These are phyloP conservation scores for Chrosomus eos DNA, from an alignment of 2,797 vertebrate species.

Conservation along the genomic window DNA sequence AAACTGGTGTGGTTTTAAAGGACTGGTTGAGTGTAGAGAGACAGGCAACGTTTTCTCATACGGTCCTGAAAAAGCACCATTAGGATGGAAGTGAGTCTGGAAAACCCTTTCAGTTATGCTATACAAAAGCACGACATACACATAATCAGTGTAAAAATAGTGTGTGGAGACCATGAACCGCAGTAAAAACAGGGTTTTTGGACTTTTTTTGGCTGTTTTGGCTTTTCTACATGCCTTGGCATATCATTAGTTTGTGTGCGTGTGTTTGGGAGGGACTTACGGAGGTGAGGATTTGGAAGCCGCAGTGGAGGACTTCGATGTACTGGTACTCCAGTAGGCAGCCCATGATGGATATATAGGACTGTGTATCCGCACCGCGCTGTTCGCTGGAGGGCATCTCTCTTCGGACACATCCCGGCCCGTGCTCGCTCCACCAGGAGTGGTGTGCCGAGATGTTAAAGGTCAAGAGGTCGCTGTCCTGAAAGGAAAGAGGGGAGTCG, in stretches of 20 bases:
- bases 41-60: neutral
- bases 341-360: slow-evolving; percentile 85
- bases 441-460: slow-evolving; percentile 90
- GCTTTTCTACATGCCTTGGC: neutral
- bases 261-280: slow-evolving; percentile 75
- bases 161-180: neutral
- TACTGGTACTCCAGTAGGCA: slow-evolving; percentile 87
- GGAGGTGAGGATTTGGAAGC: slow-evolving; percentile 85
- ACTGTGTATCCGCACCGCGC: slow-evolving; percentile 78
- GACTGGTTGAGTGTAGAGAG: neutral
- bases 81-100: neutral
- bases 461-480: slow-evolving; percentile 90
- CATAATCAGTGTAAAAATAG: slow-evolving; percentile 18
- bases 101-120: neutral
- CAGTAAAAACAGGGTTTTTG: neutral
- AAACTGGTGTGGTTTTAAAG: slow-evolving; percentile 1
- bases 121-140: neutral
- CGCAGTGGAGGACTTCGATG: slow-evolving; percentile 88
- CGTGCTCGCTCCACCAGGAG: slow-evolving; percentile 92
- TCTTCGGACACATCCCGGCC: slow-evolving; percentile 83
- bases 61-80: slow-evolving; percentile 1
- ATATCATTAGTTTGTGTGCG: neutral
- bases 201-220: neutral
- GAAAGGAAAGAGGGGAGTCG: slow-evolving; percentile 44
- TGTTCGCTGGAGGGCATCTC: slow-evolving; percentile 77